A percentile compares a stretch with the other conserved stretches of the same genome.
Conservation (phyloP, 2,113 vertebrate species). For the Cephalopholis sonnerati region DNA sequence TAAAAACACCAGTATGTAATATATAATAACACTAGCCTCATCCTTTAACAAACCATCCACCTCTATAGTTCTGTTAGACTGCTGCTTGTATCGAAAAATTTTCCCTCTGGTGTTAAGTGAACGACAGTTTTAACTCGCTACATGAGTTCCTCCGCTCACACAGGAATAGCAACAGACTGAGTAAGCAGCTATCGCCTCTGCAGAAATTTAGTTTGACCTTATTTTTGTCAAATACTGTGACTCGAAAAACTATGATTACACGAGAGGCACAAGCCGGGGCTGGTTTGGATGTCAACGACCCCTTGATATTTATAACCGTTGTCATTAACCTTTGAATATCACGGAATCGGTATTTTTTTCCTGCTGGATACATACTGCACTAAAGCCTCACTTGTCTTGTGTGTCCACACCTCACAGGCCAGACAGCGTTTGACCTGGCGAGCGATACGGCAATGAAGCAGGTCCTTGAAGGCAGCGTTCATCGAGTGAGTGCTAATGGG, state of each 20-base stretch:
- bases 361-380: neutral
- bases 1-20: neutral
- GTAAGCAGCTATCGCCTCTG: neutral
- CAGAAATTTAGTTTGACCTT: neutral
- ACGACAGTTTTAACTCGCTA: neutral
- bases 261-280: neutral
- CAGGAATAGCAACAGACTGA: neutral
- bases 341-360: neutral
- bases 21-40: too few relatives aligned
- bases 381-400: neutral
- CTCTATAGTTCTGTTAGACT: neutral
- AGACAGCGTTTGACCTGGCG: conserved; percentile 92
- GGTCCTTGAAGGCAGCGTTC: conserved; percentile 85
- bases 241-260: neutral
- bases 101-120: neutral
- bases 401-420: conserved; percentile 82
- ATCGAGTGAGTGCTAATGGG: conserved; percentile 83
- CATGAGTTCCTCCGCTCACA: neutral
- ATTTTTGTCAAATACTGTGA: neutral
- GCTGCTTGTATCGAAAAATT: neutral
- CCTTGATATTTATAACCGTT: neutral
- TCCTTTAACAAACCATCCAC: neutral
- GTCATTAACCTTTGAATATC: neutral
- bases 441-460: conserved; percentile 91
- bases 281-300: neutral